These are phyloP conservation scores for Nothoprocta pentlandii DNA, from an alignment of 2,113 vertebrate genomes.

Conservation along the genomic window DNA sequence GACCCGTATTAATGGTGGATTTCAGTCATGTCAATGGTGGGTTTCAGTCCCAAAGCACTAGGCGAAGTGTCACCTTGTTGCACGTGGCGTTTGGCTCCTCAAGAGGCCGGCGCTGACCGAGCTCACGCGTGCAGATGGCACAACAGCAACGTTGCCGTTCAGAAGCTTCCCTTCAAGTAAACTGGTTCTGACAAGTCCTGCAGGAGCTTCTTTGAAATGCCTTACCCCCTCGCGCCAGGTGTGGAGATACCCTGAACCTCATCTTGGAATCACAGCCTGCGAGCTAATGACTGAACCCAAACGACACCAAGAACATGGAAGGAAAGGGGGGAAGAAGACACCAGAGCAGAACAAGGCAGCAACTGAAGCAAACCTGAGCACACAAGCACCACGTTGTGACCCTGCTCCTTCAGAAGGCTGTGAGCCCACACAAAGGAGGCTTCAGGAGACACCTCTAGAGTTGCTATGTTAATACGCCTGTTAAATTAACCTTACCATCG, in stretches of 20 bases:
- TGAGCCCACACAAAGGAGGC: background rate
- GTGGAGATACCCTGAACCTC: constrained; percentile 19
- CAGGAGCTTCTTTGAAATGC: constrained; percentile 43
- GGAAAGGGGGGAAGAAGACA: background rate
- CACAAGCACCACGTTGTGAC: constrained; percentile 22
- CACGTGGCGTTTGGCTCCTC: constrained; percentile 8
- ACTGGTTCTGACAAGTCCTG: constrained; percentile 41
- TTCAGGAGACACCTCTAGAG: background rate
- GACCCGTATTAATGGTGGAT: background rate
- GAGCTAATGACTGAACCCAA: constrained; percentile 45
- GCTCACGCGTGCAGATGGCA: constrained; percentile 1
- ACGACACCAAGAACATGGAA: constrained; percentile 27
- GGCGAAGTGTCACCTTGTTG: constrained; percentile 6
- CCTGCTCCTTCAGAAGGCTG: background rate
- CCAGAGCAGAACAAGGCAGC: constrained; percentile 30
- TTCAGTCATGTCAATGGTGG: background rate
- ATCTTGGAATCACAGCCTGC: background rate
- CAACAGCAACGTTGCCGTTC: constrained; percentile 40
- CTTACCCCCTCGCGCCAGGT: constrained; percentile 18
- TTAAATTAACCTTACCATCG: background rate
- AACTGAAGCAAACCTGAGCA: constrained; percentile 32
- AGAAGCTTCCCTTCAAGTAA: constrained; percentile 49
- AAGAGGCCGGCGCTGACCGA: constrained; percentile 46
- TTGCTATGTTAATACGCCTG: background rate
- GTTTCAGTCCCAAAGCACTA: background rate